Percentiles rank a stretch among this genome's conserved stretches.
Conservation (phyloP, 2,888 invertebrate species). For the Endotricha flammealis region DNA sequence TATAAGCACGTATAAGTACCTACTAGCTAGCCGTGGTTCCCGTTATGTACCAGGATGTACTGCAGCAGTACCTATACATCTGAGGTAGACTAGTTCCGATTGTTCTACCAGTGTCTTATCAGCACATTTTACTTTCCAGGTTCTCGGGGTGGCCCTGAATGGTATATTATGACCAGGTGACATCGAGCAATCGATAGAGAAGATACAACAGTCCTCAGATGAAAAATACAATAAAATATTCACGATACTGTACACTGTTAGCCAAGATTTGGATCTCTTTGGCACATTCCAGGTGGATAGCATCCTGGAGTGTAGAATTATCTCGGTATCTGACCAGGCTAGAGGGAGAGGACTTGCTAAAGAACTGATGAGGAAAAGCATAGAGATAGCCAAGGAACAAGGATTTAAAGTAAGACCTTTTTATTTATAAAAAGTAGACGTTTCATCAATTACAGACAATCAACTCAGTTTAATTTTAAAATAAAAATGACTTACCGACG, state of each 20-base stretch:
- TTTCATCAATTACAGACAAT: too few species aligned
- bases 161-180: conserved; percentile 86
- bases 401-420: conserved; percentile 85
- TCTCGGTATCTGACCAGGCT: conserved; percentile 84
- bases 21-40: too few species aligned
- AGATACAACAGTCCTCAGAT: conserved; percentile 82
- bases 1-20: too few species aligned
- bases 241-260: conserved; percentile 84
- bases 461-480: too few species aligned
- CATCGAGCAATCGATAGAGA: conserved; percentile 82
- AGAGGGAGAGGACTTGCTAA: conserved; percentile 87
- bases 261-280: conserved; percentile 84
- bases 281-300: conserved; percentile 80
- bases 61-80: too few species aligned
- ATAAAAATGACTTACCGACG: too few species aligned
- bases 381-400: conserved; percentile 80
- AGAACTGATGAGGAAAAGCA: conserved; percentile 82
- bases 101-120: too few species aligned
- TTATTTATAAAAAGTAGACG: too few species aligned
- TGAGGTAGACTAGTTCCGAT: too few species aligned
- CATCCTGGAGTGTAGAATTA: conserved; percentile 88
- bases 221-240: conserved; percentile 88
- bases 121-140: conserved; percentile 73
- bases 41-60: too few species aligned
- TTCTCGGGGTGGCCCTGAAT: conserved; percentile 87